Percentiles rank a stretch among this genome's conserved stretches.
Evolutionary conservation across 2,113 vertebrate species (phyloP).

Genomic region (Podilymbus podiceps): DNA sequence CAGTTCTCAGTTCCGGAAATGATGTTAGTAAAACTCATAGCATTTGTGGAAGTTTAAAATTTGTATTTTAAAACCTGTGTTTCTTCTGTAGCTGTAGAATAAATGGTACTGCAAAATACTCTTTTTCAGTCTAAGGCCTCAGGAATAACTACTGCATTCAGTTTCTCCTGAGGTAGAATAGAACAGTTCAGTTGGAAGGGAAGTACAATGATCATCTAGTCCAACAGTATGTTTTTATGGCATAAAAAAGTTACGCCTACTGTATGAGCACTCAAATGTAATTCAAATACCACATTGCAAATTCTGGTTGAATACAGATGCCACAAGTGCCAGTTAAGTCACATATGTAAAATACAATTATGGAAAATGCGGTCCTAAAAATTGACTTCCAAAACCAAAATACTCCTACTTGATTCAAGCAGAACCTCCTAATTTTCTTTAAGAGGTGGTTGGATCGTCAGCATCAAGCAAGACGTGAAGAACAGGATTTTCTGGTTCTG

Average conservation of each 20-base stretch:
- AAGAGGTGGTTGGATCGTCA: background rate
- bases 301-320: background rate
- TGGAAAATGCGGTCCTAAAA: background rate
- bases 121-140: background rate
- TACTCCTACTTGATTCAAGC: background rate
- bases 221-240: background rate
- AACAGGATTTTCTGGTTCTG: constrained; percentile 12
- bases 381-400: background rate
- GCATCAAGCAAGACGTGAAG: background rate
- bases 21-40: background rate
- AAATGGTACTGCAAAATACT: background rate
- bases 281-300: background rate
- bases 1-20: background rate
- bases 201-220: background rate
- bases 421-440: background rate
- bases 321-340: background rate
- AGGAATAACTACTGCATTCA: background rate
- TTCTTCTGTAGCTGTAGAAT: background rate
- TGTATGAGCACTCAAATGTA: background rate
- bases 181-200: background rate
- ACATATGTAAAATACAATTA: background rate
- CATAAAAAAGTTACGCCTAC: background rate
- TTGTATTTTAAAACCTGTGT: background rate
- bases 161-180: background rate
- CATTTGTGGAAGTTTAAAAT: background rate